Evolutionary conservation across 2,113 vertebrate species (phyloP).

Genomic region (Gymnorhina tibicen): DNA sequence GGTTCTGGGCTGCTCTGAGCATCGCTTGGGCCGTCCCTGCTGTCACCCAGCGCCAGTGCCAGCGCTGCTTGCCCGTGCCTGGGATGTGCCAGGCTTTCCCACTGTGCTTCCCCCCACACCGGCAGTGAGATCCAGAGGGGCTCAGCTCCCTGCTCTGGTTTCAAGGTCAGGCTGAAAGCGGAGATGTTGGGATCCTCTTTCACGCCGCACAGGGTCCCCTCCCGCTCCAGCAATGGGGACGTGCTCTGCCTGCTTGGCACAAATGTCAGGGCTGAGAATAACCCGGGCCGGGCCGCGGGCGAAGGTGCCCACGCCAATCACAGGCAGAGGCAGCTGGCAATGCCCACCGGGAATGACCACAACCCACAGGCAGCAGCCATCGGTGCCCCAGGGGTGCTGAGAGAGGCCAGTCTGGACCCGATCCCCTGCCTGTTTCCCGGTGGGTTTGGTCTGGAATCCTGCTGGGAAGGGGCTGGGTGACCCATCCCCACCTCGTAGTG

Average conservation of each 20-base stretch:
- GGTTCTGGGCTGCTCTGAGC: rapidly evolving
- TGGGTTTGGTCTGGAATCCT: not conserved
- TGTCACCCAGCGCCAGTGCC: not conserved
- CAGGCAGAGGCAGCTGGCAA: not conserved
- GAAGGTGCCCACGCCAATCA: not conserved
- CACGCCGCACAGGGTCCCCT: not conserved
- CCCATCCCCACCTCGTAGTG: rapidly evolving
- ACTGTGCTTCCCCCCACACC: rapidly evolving
- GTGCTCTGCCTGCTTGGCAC: constrained; percentile 27
- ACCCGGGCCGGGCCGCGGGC: not conserved
- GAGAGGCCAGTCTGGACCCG: rapidly evolving
- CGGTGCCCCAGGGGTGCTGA: not conserved
- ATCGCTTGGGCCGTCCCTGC: rapidly evolving
- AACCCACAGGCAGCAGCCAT: rapidly evolving
- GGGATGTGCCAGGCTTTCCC: not conserved
- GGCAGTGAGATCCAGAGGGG: not conserved
- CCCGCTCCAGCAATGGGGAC: not conserved
- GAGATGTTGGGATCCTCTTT: constrained; percentile 32
- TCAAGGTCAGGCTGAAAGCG: constrained; percentile 50
- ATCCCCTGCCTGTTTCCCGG: rapidly evolving
- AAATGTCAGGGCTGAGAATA: constrained; percentile 64
- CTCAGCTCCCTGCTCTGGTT: not conserved
- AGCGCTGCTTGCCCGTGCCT: rapidly evolving
- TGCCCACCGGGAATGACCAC: not conserved
- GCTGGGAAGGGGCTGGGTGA: not conserved